Conservation (phyloP, 2,888 invertebrate genomes). For the Aphidius colemani region DNA sequence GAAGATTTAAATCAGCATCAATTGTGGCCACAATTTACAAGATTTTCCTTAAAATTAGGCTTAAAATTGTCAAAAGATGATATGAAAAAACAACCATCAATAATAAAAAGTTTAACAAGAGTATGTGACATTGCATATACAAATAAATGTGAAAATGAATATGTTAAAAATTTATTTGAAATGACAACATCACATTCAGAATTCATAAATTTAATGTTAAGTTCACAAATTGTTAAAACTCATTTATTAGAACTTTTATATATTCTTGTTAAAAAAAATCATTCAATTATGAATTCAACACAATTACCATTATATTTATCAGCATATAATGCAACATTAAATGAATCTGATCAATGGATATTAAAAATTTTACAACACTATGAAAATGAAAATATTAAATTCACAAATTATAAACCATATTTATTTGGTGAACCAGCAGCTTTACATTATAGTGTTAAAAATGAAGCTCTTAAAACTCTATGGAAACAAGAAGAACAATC, state of each 20-base stretch:
- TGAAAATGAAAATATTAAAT: conserved; percentile 70
- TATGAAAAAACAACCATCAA: conserved; percentile 56
- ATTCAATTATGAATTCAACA: conserved; percentile 67
- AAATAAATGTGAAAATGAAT: conserved; percentile 62
- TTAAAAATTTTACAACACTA: conserved; percentile 69
- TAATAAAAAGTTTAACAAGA: conserved; percentile 65
- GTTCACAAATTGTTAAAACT: conserved; percentile 53
- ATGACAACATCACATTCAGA: conserved; percentile 80
- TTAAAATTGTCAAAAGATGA: conserved; percentile 62
- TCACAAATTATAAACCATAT: conserved; percentile 75
- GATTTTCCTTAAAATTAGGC: conserved; percentile 69
- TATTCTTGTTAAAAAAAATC: conserved; percentile 68
- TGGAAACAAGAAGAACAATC: conserved; percentile 70
- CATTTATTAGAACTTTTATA: conserved; percentile 70
- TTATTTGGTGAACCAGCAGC: conserved; percentile 84
- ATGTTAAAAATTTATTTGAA: conserved; percentile 67
- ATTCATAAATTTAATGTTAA: conserved; percentile 73
- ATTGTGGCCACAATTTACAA: conserved; percentile 54
- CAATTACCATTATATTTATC: conserved; percentile 80
- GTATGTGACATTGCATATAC: conserved; percentile 66
- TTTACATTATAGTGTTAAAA: conserved; percentile 74
- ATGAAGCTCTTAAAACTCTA: conserved; percentile 65
- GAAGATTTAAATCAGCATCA: conserved; percentile 46
- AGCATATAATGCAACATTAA: conserved; percentile 77
- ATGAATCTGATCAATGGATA: conserved; percentile 72